Evolutionary conservation across 2,888 invertebrate species (phyloP).

Genomic region (Cryptosula pallasiana): DNA sequence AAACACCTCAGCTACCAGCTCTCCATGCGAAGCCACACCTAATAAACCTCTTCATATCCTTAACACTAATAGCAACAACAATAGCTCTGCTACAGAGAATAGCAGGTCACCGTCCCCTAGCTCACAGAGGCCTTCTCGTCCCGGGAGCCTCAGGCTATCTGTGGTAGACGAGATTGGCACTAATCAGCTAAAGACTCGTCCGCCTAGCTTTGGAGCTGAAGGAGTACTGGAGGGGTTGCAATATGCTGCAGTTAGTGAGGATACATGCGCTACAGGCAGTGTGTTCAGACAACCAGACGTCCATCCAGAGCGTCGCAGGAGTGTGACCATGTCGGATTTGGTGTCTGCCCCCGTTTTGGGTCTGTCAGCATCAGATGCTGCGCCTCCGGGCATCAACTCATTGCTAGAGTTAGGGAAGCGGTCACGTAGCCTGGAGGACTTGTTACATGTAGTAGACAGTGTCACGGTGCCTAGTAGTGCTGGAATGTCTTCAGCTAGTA

Average conservation of each 20-base stretch:
- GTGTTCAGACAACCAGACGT: not conserved
- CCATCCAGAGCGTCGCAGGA: not conserved
- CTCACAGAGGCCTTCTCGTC: not conserved
- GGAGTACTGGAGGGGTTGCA: no score
- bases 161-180: not conserved
- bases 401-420: not conserved
- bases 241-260: not conserved
- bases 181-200: not conserved
- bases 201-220: not conserved
- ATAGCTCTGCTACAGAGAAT: not conserved
- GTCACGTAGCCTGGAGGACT: constrained; percentile 50
- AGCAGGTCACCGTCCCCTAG: not conserved
- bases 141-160: constrained; percentile 4
- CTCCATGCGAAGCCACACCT: not conserved
- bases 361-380: not conserved
- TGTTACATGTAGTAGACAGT: constrained; percentile 39
- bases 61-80: constrained; percentile 19
- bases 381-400: not conserved
- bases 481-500: constrained; percentile 48
- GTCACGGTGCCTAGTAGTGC: constrained; percentile 20
- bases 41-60: not conserved
- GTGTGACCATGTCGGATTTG: not conserved
- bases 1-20: constrained; percentile 18
- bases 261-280: not conserved
- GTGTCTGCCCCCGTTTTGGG: not conserved